Evolutionary conservation across 2,797 vertebrate species (phyloP).

Genomic region (Geotrypetes seraphini): DNA sequence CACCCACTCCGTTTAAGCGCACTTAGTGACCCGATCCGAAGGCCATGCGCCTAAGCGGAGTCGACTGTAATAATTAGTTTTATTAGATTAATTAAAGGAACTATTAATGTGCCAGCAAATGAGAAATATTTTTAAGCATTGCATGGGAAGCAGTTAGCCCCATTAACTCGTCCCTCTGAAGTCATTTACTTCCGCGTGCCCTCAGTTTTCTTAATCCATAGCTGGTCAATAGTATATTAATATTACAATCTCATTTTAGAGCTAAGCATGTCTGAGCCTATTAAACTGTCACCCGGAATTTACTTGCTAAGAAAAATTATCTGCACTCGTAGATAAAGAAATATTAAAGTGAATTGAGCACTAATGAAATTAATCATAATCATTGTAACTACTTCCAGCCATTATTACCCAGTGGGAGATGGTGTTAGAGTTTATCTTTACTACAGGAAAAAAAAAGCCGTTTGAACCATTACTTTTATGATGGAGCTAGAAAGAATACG

Average conservation of each 20-base stretch:
- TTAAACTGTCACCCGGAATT: conserved; percentile 74
- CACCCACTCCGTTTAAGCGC: no score
- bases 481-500: neutral
- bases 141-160: conserved; percentile 31
- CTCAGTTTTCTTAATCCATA: conserved; percentile 51
- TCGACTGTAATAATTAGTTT: conserved; percentile 18
- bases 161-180: conserved; percentile 40
- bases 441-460: neutral
- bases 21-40: no score
- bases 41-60: no score
- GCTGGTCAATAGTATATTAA: conserved; percentile 68
- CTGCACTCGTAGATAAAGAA: conserved; percentile 53
- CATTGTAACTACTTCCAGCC: conserved; percentile 37
- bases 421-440: conserved; percentile 28
- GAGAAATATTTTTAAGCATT: conserved; percentile 43
- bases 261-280: conserved; percentile 58
- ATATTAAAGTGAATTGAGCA: conserved; percentile 36
- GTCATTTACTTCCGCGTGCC: conserved; percentile 42
- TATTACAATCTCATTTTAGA: conserved; percentile 57
- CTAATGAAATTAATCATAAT: conserved; percentile 59
- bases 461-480: conserved; percentile 6
- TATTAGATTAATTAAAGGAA: conserved; percentile 45
- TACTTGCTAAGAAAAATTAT: conserved; percentile 64
- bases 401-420: conserved; percentile 44
- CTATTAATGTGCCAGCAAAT: conserved; percentile 47